Conservation (phyloP, 35 echinoderm and acorn worm genomes). For the Diadema setosum region DNA sequence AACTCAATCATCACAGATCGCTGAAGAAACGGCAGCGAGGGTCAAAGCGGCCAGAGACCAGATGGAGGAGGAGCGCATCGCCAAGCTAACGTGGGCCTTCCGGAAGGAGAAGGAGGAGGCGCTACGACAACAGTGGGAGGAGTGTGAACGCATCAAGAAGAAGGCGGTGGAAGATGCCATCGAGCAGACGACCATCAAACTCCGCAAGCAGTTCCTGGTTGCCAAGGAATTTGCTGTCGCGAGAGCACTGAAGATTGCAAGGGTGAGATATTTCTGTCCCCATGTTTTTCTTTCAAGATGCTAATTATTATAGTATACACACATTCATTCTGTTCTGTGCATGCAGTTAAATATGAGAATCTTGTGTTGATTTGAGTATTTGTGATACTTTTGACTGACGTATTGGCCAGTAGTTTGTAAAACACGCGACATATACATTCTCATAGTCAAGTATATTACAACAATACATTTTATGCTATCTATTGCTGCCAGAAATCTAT, state of each 20-base stretch:
- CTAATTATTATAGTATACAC: no score
- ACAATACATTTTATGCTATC: no score
- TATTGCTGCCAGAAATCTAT: no score
- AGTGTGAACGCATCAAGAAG: conserved; percentile 80
- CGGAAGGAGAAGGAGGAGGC: conserved; percentile 85
- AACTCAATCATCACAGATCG: conserved; percentile 51
- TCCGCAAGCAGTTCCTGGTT: conserved; percentile 83
- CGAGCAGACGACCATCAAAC: conserved; percentile 51
- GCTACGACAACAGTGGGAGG: conserved; percentile 80
- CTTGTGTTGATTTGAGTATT: no score
- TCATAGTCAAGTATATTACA: no score
- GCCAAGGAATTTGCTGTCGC: conserved; percentile 79
- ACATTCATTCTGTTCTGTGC: no score
- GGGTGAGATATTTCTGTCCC: no score
- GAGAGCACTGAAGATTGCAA: conserved; percentile 75
- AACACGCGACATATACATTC: no score
- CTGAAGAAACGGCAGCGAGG: conserved; percentile 52
- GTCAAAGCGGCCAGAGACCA: conserved; percentile 62
- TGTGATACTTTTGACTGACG: no score
- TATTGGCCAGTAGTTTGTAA: no score
- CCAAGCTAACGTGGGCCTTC: conserved; percentile 64
- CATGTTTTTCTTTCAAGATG: no score
- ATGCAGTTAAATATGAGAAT: no score
- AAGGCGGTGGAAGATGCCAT: conserved; percentile 85
- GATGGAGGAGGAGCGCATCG: conserved; percentile 62